phyloP scores from a whole-genome alignment of 2,113 vertebrate species.

The Caloenas nicobarica region DNA sequence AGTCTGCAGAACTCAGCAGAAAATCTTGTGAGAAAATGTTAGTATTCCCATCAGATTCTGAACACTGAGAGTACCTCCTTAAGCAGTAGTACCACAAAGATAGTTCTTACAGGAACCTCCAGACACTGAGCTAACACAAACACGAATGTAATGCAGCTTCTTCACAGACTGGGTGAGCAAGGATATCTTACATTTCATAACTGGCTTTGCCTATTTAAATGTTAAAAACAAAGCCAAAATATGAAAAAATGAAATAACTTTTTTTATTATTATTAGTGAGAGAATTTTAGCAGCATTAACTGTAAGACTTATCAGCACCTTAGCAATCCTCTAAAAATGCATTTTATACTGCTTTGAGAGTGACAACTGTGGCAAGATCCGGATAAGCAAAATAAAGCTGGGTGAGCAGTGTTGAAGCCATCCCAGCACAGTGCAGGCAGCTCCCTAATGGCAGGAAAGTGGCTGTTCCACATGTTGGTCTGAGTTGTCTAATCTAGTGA shows the following conservation, averaged over 20 bases:
- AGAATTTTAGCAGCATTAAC: neutral
- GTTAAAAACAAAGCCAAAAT: neutral
- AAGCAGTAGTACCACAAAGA: neutral
- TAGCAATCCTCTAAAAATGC: neutral
- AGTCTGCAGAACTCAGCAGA: neutral
- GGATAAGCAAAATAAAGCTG: neutral
- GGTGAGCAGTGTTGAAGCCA: neutral
- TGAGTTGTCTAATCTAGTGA: neutral
- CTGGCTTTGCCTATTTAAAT: neutral
- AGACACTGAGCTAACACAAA: neutral
- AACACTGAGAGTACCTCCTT: neutral
- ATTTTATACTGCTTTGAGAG: neutral
- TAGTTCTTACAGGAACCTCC: neutral
- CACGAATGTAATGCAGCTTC: neutral
- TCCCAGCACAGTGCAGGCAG: neutral
- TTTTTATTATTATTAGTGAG: neutral
- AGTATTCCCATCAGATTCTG: neutral
- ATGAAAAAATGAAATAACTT: neutral
- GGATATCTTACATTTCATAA: neutral
- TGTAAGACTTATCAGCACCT: neutral
- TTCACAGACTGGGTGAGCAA: neutral
- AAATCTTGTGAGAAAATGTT: neutral
- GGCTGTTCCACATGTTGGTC: neutral
- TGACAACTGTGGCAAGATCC: neutral
- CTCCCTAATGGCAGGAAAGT: neutral